phyloP scores from a whole-genome alignment of 2,113 vertebrate genomes.

The Macrotus californicus region DNA sequence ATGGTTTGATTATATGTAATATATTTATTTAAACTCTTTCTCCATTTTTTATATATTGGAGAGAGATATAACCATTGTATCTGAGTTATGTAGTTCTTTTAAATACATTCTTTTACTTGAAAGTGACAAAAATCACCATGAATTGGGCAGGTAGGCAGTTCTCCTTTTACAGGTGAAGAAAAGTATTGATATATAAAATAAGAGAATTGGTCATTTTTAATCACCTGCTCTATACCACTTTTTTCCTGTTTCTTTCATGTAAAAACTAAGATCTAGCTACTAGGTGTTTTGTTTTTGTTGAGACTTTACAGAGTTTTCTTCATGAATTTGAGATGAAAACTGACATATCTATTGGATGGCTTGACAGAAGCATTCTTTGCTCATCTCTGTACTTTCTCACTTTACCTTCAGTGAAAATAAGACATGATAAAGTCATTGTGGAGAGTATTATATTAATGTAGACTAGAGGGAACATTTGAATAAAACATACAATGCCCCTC shows the following conservation, averaged over 20 bases:
- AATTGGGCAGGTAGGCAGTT: not conserved
- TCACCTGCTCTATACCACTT: not conserved
- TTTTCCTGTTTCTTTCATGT: not conserved
- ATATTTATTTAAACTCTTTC: not conserved
- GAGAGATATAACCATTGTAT: not conserved
- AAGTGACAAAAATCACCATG: not conserved
- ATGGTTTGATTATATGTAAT: slow-evolving; percentile 10
- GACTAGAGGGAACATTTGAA: not conserved
- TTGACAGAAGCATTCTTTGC: not conserved
- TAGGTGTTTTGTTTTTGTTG: not conserved
- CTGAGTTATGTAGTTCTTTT: not conserved
- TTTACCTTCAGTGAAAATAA: slow-evolving; percentile 5
- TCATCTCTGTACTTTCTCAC: not conserved
- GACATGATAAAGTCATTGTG: not conserved
- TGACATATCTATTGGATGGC: not conserved
- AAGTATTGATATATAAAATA: not conserved
- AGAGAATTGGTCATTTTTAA: slow-evolving; percentile 8
- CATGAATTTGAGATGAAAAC: slow-evolving; percentile 7
- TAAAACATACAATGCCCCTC: not conserved
- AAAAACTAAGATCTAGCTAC: not conserved
- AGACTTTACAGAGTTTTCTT: slow-evolving; percentile 24
- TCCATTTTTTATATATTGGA: not conserved
- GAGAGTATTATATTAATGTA: not conserved
- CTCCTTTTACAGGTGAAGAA: slow-evolving; percentile 21
- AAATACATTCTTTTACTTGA: slow-evolving; percentile 31